Evolutionary conservation across 2,888 invertebrate species (phyloP), one percentile per base, ranked within the genome.

Genomic region (Cheilosia variabilis): DNA sequence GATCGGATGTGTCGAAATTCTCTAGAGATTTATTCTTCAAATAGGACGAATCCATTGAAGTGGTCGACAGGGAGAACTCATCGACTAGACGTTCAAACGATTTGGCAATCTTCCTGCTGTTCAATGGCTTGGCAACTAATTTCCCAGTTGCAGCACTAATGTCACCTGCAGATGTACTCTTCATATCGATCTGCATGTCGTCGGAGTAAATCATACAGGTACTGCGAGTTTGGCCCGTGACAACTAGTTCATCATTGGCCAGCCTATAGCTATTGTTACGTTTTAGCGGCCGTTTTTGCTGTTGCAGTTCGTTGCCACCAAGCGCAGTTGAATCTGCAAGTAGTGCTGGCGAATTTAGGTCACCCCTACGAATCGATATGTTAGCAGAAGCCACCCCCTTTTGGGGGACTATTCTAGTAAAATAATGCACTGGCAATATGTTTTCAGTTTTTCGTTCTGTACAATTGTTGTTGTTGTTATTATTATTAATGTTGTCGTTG

Each of bases 221-320:
- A 88, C 91, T 91, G n/a, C 45, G 60, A 87, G 90, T 91, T 81
- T 91, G 91, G 89, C 89, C 88, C 95, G 95, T 88, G 94, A 95
- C 88, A 88, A 91, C 90, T 27, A 91, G 87, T 75, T 90, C 91
- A 60, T 90, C 91, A 92, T 97, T 97, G 17, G 97, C 97, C 91
- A 96, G 94, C 87, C 96, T 95, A 91, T 97, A 97, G 92, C 97
- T 97, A 91, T 97, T 96, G 91, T 96, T 96, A 81, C 97, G 95
- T 92, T 96, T 96, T 58, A 97, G 88, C 41, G 90, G 90, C 55
- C 90, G 90, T 43, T 93, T 92, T 94, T 86, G 31, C 53, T 77
- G 87, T 87, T 71, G 81, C 58, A 55, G 75, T 66, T 73, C 65
- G 55, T 68, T 76, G 83, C 71, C 55, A 65, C 47, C 62, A 37